phyloP scores from a whole-genome alignment of 2,888 invertebrate species.

The Netelia melanura region DNA sequence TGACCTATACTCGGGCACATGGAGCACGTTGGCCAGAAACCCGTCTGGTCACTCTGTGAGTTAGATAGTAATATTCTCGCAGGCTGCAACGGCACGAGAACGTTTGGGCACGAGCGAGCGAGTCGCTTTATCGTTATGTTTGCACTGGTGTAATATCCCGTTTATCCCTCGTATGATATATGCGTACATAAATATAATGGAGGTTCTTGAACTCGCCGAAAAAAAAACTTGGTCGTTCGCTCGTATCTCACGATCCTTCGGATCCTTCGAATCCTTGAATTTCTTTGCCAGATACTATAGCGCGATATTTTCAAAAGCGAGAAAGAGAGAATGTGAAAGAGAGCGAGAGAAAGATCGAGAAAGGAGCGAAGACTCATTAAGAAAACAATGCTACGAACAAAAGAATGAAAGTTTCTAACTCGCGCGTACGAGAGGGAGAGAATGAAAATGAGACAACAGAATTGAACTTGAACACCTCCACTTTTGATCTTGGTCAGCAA shows the following conservation, averaged over 20 bases:
- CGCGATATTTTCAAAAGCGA: neutral
- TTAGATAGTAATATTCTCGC: constrained; percentile 24
- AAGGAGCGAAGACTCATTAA: constrained; percentile 8
- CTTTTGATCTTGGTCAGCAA: constrained; percentile 49
- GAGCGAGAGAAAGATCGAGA: neutral
- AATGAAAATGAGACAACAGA: constrained; percentile 25
- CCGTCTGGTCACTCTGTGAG: constrained; percentile 40
- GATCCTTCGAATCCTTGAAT: neutral
- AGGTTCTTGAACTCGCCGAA: constrained; percentile 32
- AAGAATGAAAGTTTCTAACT: constrained; percentile 26
- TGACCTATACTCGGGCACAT: constrained; percentile 48
- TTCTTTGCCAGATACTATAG: neutral
- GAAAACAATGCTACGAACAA: constrained; percentile 23
- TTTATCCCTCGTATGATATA: constrained; percentile 15
- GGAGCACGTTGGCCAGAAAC: constrained; percentile 48
- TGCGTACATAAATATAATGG: neutral
- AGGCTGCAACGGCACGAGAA: neutral
- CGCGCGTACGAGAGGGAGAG: neutral
- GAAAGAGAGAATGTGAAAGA: neutral
- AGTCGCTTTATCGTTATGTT: constrained; percentile 47
- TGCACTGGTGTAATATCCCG: constrained; percentile 49
- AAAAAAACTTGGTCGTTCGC: constrained; percentile 13
- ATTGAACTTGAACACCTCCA: constrained; percentile 27
- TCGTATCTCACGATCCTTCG: neutral
- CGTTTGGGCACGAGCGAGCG: constrained; percentile 7